Percentiles rank a stretch among this genome's conserved stretches.
Conservation (phyloP, 2,113 vertebrate species). For the Trogon melanurus region DNA sequence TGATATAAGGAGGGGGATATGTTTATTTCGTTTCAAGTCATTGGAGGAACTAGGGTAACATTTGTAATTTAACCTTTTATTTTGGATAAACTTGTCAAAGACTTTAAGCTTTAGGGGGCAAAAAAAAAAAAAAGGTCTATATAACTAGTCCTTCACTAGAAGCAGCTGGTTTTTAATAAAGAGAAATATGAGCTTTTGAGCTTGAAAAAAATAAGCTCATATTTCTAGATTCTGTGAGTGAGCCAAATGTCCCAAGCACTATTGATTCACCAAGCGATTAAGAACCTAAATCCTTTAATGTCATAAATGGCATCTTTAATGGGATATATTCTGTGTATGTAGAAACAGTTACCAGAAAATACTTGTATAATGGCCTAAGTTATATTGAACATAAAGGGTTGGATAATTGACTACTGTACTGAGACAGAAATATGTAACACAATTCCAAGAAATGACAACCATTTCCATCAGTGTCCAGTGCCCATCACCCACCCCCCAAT, state of each 20-base stretch:
- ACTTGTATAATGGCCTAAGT: not conserved
- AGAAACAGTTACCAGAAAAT: conserved; percentile 7
- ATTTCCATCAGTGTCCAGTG: not conserved
- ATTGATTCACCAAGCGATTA: conserved; percentile 8
- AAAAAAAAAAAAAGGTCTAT: not conserved
- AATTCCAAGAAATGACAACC: conserved; percentile 5
- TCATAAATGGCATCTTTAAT: not conserved
- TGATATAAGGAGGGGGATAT: not conserved
- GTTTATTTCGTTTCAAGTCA: not conserved
- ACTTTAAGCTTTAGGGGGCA: not conserved
- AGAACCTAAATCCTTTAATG: not conserved
- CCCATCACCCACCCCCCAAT: not conserved
- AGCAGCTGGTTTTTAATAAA: not conserved
- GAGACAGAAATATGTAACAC: not conserved
- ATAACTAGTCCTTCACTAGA: not conserved
- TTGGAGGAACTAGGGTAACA: not conserved
- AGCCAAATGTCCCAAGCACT: not conserved
- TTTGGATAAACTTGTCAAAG: not conserved
- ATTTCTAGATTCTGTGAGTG: not conserved
- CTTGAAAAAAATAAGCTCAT: not conserved
- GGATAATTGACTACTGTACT: not conserved
- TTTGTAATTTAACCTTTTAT: not conserved
- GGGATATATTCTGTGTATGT: not conserved
- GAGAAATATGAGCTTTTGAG: not conserved
- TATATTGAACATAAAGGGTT: not conserved